phyloP scores from a whole-genome alignment of 2,797 vertebrate species.

The Oophaga sylvatica region DNA sequence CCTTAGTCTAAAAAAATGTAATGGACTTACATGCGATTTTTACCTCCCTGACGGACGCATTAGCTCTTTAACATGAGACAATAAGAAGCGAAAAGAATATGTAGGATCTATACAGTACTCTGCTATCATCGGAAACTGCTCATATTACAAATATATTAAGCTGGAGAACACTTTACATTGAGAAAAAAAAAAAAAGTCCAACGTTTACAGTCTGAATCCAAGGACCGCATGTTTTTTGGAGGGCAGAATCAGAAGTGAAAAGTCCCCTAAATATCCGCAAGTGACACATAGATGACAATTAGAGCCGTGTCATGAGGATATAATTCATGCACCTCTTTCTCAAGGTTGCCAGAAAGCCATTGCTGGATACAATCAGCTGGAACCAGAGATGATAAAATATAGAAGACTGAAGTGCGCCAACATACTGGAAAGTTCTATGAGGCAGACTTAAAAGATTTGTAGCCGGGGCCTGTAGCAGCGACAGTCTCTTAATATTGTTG shows the following conservation, averaged over 20 bases:
- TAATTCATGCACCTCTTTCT: not conserved
- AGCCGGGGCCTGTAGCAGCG: slow-evolving; percentile 40
- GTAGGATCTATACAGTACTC: no score
- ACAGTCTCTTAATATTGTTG: slow-evolving; percentile 58
- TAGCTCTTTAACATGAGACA: no score
- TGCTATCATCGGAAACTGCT: no score
- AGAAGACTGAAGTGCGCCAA: not conserved
- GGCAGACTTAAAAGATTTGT: slow-evolving; percentile 23
- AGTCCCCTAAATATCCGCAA: not conserved
- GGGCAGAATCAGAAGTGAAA: not conserved
- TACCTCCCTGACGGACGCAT: no score
- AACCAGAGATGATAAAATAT: slow-evolving; percentile 26
- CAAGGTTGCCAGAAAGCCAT: not conserved
- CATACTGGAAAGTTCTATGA: slow-evolving; percentile 21
- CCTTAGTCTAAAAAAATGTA: no score
- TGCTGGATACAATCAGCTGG: not conserved
- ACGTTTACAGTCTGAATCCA: not conserved
- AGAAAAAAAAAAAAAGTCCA: not conserved
- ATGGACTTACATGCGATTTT: no score
- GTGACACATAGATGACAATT: not conserved
- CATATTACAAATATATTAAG: no score
- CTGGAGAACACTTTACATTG: no score
- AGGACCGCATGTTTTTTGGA: not conserved
- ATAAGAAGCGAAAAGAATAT: no score
- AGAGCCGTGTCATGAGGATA: not conserved